Evolutionary conservation across 1,140 invertebrate genomes (phyloP), one percentile per base, ranked within the genome.

Genomic region (Megathymus violae): DNA sequence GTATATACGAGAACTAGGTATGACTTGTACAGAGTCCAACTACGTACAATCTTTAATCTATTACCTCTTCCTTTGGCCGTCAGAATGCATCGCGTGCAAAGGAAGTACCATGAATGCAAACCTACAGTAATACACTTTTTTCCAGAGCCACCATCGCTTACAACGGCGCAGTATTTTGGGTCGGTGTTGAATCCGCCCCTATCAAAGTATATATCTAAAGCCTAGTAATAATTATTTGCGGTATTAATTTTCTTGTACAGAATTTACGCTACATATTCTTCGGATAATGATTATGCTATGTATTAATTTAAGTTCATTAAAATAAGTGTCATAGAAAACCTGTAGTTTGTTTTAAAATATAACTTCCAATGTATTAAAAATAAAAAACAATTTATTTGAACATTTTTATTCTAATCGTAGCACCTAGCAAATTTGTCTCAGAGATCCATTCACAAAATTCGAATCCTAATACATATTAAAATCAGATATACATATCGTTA

Each of bases 131-230:
- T n/a, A n/a, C n/a, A n/a, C 69, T 68, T 72, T 69, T 67, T 79
- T 89, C 67, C 88, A 92, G 91, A 63, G 82, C 87, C 10, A 92
- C 91, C 25, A 85, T 92, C 68, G 89, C 83, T 15, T 61, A 74
- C 36, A 91, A 89, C 59, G 87, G 88, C 0, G 87, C 85, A 1
- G 83, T 84, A 0, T 92, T 92, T 71, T 92, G 91, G 91, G 86
- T 91, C 0, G 91, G 87, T 19, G 76, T 87, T 3, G 80, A 88
- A 71, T 91, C 89, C 1, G 79, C 82, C 3, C 79, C 82, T 0
- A 72, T 91, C 43, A 88, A 82, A 80, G 81, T 91, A 1, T 62
- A 67, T 14, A 72, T 65, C 25, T 89, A 85, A 80, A 43, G 62
- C 51, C 22, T 25, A 25, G 22, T 6, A 25, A 31, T 31, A 31